These are phyloP conservation scores for Hyposoter dolosus DNA, from an alignment of 2,888 invertebrate species.

Conservation along the genomic window DNA sequence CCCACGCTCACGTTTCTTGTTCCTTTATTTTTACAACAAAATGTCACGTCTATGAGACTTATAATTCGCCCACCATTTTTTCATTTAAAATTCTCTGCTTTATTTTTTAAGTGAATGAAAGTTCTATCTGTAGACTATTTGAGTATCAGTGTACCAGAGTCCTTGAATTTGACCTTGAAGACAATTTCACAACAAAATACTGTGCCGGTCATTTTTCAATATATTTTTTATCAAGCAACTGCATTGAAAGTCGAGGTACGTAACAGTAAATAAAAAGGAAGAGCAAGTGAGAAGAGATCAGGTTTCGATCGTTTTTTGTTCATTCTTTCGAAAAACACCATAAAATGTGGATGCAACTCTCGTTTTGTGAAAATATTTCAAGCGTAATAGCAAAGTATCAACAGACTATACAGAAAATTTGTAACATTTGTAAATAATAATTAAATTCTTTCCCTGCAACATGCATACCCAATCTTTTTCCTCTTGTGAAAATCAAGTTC, in stretches of 20 bases:
- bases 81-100: neutral
- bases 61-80: neutral
- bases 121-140: neutral
- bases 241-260: neutral
- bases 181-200: neutral
- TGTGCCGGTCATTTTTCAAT: neutral
- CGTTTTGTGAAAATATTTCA: neutral
- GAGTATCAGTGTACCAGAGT: neutral
- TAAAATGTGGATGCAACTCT: neutral
- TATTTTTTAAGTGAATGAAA: neutral
- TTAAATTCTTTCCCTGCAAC: neutral
- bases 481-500: conserved; percentile 88
- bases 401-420: neutral
- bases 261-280: neutral
- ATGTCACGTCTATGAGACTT: neutral
- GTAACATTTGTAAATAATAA: neutral
- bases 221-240: too few relatives aligned
- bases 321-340: neutral
- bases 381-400: neutral
- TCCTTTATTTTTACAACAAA: conserved; percentile 84
- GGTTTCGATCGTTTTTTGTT: neutral
- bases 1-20: conserved; percentile 92
- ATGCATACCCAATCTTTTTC: conserved; percentile 90
- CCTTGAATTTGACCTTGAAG: neutral
- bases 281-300: neutral